Base-by-base conservation (phyloP, 1,140 invertebrate genomes). In the Camponotus pennsylvanicus region DNA sequence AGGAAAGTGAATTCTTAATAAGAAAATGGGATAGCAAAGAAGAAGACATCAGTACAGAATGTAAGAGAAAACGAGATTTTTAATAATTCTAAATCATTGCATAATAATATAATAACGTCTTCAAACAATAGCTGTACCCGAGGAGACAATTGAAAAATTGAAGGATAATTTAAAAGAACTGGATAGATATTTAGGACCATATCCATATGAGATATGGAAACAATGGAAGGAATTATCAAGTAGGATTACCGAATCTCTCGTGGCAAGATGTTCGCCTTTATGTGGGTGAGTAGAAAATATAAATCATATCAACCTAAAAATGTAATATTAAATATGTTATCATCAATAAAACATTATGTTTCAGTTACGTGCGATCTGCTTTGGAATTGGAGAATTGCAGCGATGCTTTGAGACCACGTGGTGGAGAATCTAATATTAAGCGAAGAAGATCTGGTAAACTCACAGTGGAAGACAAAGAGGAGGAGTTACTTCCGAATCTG, bases 201-300 rank as follows among this genome's bases (percentile, higher is more conserved):
- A 99, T 96, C 99, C 99, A 15, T 99, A 97, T 95, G 97, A 99
- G 87, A 97, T 97, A 85, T 98, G 97, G 93, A 97, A 97, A 86
- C 97, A 97, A 89, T 99, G 99, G 99, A 96, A 97, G 76, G 95
- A 97, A 37, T 95, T 99, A 18, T 97, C 98, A 5, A 91, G 88
- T 70, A 91, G 93, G 78, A 93, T 95, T 27, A 92, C 90, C 34
- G 52, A 70, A 37, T 9, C 70, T 13, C 63, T 95, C n/a, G 45
- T 93, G 1, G 91, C 93, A 75, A 92, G 94, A 87, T 95, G 94
- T 89, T 49, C 89, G 9, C 95, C 95, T 21, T 7, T 91, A 32
- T 95, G 94, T 86, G 94, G 95, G 95, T 95, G 85, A 64, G 83
- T 61, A 55, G 66, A 21, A 21, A 1, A n/a, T 15, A 5, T 6